Conservation (phyloP, 1,140 invertebrate species). For the Drosophila malerkotliana region DNA sequence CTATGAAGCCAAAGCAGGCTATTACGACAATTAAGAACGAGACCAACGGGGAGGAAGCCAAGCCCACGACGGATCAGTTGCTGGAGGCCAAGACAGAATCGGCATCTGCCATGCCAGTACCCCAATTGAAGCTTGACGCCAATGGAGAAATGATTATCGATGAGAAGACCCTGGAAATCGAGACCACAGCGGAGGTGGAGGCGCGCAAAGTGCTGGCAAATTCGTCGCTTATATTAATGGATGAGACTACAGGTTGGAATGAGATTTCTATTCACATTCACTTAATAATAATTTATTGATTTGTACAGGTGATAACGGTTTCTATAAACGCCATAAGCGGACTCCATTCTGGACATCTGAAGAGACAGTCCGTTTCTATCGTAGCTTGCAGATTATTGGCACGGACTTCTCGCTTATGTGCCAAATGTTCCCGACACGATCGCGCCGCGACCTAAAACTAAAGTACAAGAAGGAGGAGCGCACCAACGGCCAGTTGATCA, state of each 20-base stretch:
- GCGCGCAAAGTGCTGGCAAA: constrained; percentile 87
- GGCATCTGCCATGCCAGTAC: constrained; percentile 86
- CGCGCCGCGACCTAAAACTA: constrained; percentile 91
- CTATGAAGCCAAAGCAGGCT: constrained; percentile 85
- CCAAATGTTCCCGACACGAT: constrained; percentile 91
- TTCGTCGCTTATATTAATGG: constrained; percentile 88
- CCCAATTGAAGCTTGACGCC: constrained; percentile 94
- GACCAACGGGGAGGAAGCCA: constrained; percentile 40
- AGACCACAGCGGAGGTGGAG: constrained; percentile 88
- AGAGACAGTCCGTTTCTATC: constrained; percentile 94
- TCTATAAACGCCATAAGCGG: constrained; percentile 87
- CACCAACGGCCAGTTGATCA: constrained; percentile 82
- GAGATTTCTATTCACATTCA: too few species aligned
- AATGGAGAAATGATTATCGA: constrained; percentile 94
- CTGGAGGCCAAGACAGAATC: constrained; percentile 43
- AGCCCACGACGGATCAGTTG: constrained; percentile 52
- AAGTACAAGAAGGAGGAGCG: constrained; percentile 85
- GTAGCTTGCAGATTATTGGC: constrained; percentile 93
- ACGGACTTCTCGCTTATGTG: constrained; percentile 96
- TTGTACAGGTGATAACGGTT: constrained; percentile 85
- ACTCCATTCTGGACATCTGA: constrained; percentile 88
- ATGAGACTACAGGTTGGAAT: constrained; percentile 85
- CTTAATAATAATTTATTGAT: neutral
- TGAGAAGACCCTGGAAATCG: constrained; percentile 93
- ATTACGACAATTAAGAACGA: constrained; percentile 70